A percentile compares a stretch with the other conserved stretches of the same genome.
Conservation (phyloP, 2,797 vertebrate species). For the Lagodon rhomboides region DNA sequence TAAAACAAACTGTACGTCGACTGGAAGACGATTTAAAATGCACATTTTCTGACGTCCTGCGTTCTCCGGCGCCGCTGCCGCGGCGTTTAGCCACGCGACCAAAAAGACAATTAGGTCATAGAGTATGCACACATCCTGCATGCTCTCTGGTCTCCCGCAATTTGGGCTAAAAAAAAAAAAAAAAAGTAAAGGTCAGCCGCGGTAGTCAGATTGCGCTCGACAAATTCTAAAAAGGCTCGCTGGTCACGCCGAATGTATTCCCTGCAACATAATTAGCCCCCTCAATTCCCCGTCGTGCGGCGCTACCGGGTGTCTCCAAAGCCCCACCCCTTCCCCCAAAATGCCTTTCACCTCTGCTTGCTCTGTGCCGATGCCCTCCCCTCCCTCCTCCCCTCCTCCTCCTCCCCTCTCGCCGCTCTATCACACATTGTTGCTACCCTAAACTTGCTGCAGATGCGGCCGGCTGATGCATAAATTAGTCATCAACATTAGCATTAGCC, state of each 20-base stretch:
- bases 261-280: constrained; percentile 87
- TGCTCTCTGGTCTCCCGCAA: constrained; percentile 79
- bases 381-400: constrained; percentile 14
- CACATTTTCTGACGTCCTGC: constrained; percentile 14
- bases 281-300: constrained; percentile 75
- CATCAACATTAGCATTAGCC: constrained; percentile 96
- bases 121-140: constrained; percentile 83
- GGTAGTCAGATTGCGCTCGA: constrained; percentile 83
- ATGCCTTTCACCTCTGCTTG: constrained; percentile 82
- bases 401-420: constrained; percentile 55
- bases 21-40: not conserved
- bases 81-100: constrained; percentile 44
- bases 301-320: constrained; percentile 73
- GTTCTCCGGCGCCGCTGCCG: too few species aligned
- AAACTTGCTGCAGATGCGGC: constrained; percentile 91
- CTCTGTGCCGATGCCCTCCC: constrained; percentile 48
- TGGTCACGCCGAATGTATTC: constrained; percentile 84
- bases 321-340: constrained; percentile 76
- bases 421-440: constrained; percentile 80
- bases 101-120: constrained; percentile 78
- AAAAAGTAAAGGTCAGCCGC: constrained; percentile 84
- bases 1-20: not conserved
- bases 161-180: constrained; percentile 75
- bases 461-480: constrained; percentile 96
- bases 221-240: constrained; percentile 84